A percentile compares a stretch with the other conserved stretches of the same genome.
phyloP scores from a whole-genome alignment of 2,888 invertebrate species.

The Drosophila setosimentum region DNA sequence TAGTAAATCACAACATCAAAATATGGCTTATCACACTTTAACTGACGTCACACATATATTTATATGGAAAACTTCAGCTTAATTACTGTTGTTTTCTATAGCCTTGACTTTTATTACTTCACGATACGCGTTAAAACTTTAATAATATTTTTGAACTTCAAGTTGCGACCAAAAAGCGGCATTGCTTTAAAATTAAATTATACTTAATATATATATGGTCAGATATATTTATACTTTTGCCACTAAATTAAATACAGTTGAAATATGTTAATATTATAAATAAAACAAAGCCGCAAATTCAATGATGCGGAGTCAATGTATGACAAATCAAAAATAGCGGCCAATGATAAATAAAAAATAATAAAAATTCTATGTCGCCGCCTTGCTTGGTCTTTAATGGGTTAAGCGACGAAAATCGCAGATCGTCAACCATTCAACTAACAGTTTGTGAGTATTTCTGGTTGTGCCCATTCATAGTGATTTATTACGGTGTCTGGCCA shows the following conservation, averaged over 20 bases:
- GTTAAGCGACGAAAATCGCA: constrained; percentile 30
- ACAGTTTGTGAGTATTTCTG: constrained; percentile 34
- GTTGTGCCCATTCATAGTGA: constrained; percentile 53
- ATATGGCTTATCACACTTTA: constrained; percentile 23
- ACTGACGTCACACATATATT: constrained; percentile 15
- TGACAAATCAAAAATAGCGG: constrained; percentile 18
- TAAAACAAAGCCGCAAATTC: constrained; percentile 9
- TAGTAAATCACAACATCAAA: background rate
- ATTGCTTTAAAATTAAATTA: constrained; percentile 13
- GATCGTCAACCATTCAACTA: constrained; percentile 28
- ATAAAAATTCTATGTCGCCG: background rate
- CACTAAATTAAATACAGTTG: constrained; percentile 8
- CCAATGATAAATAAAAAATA: background rate
- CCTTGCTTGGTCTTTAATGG: constrained; percentile 31
- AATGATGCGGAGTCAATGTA: constrained; percentile 35
- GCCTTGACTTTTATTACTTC: constrained; percentile 13
- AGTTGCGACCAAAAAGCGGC: constrained; percentile 5
- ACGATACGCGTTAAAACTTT: constrained; percentile 11
- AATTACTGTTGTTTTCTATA: constrained; percentile 1
- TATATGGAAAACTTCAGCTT: constrained; percentile 10
- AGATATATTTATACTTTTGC: constrained; percentile 3
- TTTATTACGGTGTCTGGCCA: constrained; percentile 47
- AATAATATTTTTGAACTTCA: constrained; percentile 6
- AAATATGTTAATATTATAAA: constrained; percentile 42
- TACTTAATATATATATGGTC: background rate